phyloP scores from a whole-genome alignment of 2,888 invertebrate genomes.

The Molorchus minor region DNA sequence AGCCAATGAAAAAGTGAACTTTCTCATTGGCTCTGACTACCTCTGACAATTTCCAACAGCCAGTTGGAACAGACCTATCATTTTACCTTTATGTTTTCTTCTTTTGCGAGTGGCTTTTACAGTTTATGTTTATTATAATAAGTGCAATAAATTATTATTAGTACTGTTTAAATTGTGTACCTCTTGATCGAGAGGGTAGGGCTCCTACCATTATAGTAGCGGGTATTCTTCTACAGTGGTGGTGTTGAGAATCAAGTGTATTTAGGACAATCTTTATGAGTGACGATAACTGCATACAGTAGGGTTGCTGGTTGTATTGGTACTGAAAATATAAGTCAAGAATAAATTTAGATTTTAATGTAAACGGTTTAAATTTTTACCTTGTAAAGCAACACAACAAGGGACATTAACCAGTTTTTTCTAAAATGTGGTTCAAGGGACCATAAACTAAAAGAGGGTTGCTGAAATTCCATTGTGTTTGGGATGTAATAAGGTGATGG shows the following conservation, averaged over 20 bases:
- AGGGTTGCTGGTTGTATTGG: constrained; percentile 77
- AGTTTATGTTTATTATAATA: too few relatives aligned
- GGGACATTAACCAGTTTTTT: constrained; percentile 91
- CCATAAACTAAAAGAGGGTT: constrained; percentile 86
- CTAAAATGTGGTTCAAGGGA: constrained; percentile 86
- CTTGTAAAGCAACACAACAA: constrained; percentile 95
- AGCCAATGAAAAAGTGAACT: too few relatives aligned
- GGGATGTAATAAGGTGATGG: constrained; percentile 76
- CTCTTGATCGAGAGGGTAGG: constrained; percentile 72
- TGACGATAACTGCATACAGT: constrained; percentile 77
- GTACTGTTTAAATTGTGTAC: too few relatives aligned
- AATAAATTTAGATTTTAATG: too few relatives aligned
- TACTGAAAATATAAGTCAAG: constrained; percentile 67
- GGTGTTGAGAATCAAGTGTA: constrained; percentile 90
- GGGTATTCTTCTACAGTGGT: constrained; percentile 87
- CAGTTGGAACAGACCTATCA: constrained; percentile 1
- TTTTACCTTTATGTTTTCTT: too few relatives aligned
- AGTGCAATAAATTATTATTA: too few relatives aligned
- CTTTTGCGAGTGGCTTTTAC: too few relatives aligned
- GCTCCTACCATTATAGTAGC: constrained; percentile 81
- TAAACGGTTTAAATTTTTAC: constrained; percentile 66
- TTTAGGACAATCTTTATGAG: constrained; percentile 90
- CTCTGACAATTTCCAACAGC: too few relatives aligned
- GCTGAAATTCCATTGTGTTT: constrained; percentile 67
- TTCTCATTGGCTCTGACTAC: too few relatives aligned